These are phyloP conservation scores for Sandelia bainsii DNA, from an alignment of 2,797 vertebrate genomes.

Conservation along the genomic window DNA sequence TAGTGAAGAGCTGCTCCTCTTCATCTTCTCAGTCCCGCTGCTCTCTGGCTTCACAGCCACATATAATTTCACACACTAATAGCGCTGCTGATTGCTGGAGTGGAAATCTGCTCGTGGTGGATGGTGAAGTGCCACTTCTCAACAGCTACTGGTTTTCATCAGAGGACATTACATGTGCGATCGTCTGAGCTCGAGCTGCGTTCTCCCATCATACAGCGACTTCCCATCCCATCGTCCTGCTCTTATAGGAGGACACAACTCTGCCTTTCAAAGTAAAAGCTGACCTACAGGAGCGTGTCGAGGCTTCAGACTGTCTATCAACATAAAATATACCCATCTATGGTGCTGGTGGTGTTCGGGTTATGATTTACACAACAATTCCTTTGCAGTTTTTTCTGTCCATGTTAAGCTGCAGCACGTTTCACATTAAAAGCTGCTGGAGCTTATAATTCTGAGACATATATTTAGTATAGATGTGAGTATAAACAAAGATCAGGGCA, in stretches of 20 bases:
- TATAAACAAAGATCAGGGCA: no score
- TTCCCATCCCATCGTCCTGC: background rate
- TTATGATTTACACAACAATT: no score
- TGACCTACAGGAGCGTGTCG: no score
- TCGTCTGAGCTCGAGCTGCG: conserved; percentile 3
- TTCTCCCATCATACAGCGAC: background rate
- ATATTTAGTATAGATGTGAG: no score
- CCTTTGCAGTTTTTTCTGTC: no score
- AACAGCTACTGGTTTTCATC: background rate
- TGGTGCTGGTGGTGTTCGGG: no score
- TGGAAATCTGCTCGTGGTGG: conserved; percentile 36
- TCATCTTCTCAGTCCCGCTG: conserved; percentile 8
- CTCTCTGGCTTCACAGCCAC: background rate
- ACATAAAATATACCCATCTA: no score
- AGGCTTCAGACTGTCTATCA: no score
- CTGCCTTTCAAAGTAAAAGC: background rate
- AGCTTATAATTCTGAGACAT: no score
- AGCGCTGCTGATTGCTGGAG: conserved; percentile 51
- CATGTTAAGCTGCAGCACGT: no score
- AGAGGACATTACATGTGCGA: background rate
- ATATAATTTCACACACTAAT: conserved; percentile 20
- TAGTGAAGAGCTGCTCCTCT: background rate
- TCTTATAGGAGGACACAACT: background rate
- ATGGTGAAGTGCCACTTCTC: conserved; percentile 29
- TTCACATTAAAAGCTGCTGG: no score